Base-by-base conservation (phyloP, 2,888 invertebrate genomes). In the Sthenelais limicola region DNA sequence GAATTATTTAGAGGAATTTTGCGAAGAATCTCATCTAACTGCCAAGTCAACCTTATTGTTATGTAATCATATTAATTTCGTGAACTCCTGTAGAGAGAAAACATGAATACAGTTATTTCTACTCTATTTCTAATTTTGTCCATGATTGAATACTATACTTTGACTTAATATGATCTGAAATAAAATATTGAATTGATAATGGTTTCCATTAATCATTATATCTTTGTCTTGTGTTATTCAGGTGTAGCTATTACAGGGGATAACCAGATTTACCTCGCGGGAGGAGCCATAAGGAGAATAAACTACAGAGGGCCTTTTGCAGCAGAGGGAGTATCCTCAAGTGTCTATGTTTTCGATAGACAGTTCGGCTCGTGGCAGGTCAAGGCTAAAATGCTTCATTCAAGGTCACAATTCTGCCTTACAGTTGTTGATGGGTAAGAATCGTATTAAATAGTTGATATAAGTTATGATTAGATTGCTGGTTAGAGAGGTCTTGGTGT, bases 361-460 rank as follows among this genome's bases (percentile, higher is more conserved):
- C 85, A 88, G 1, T 83, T 89, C 30, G 87, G 88, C 73, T 80
- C 84, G 18, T 90, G 90, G 90, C 87, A 88, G 71, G 86, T 88
- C 80, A 88, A 90, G 84, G 88, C 89, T 35, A 86, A 88, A 56
- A 89, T 90, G 89, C 82, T 86, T 48, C 82, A 87, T 71, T 86
- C 89, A 3, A 80, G 90, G 35, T 89, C 89, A 21, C 90, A 90
- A 85, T 86, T 90, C 71, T 87, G 88, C 68, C 81, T 90, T 47
- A 89, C 88, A 15, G 86, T 90, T 76, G 84, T 90, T 47, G 90
- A 90, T 84, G 89, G 90, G 77, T 89, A 78, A 70, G 82, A n/a
- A n/a, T n/a, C n/a, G n/a, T n/a, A n/a, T n/a, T n/a, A n/a, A n/a
- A n/a, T n/a, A n/a, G n/a, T n/a, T n/a, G n/a, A n/a, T n/a, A n/a